Evolutionary conservation across 2,888 invertebrate genomes (phyloP).

Genomic region (Aphrophora alni): DNA sequence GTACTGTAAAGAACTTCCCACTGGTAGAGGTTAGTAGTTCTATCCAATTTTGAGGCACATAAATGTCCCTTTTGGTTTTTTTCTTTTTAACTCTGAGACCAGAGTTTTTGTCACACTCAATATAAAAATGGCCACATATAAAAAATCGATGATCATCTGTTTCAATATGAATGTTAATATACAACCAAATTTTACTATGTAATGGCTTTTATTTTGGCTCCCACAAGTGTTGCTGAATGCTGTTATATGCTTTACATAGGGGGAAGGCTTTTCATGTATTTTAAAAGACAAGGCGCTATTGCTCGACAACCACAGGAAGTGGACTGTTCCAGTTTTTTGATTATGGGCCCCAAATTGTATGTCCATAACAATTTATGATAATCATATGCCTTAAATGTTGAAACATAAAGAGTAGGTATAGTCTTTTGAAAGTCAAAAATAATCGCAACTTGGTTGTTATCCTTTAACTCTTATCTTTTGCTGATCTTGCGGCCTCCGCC

Average conservation of each 20-base stretch:
- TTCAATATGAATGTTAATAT: slow-evolving; percentile 35
- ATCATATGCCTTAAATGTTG: slow-evolving; percentile 52
- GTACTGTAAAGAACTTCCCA: neutral
- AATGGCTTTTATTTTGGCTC: slow-evolving; percentile 51
- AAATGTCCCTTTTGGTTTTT: slow-evolving; percentile 22
- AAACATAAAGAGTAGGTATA: slow-evolving; percentile 51
- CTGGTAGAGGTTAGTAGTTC: neutral
- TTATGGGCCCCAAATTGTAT: slow-evolving; percentile 50
- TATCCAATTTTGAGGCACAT: slow-evolving; percentile 15
- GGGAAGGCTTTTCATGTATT: slow-evolving; percentile 20
- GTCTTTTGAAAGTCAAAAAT: slow-evolving; percentile 48
- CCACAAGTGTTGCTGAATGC: slow-evolving; percentile 43
- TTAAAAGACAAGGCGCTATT: slow-evolving; percentile 21
- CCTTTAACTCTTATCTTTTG: too few relatives aligned
- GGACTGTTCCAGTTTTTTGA: slow-evolving; percentile 37
- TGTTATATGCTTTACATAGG: slow-evolving; percentile 13
- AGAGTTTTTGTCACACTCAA: slow-evolving; percentile 42
- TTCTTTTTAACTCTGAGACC: slow-evolving; percentile 44
- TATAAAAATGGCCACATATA: slow-evolving; percentile 43
- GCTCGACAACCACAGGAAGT: slow-evolving; percentile 28
- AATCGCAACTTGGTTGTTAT: too few relatives aligned
- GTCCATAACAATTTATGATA: slow-evolving; percentile 50
- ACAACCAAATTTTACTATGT: slow-evolving; percentile 53
- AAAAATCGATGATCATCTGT: slow-evolving; percentile 42
- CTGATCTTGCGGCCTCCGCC: too few relatives aligned